Evolutionary conservation across 1,140 invertebrate species (phyloP), one percentile per base, ranked within the genome.

Genomic region (Uloborus diversus): DNA sequence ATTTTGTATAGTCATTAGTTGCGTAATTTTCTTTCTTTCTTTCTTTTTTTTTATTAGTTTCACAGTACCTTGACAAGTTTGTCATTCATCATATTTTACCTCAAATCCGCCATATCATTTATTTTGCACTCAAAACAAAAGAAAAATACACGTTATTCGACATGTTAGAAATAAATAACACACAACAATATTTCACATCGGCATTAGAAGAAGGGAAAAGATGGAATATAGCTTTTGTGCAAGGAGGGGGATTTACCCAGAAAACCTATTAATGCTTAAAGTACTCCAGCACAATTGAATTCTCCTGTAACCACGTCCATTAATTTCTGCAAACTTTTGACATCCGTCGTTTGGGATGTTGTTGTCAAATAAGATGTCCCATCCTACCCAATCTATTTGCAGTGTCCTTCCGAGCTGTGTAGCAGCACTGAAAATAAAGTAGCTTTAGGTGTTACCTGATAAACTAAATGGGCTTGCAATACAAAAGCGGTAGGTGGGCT

Each of bases 401-500:
- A 17, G 9, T 7, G 49, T 53, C n/a, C 49, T 53, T 53, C 20
- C 20, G 7, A 53, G 49, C 5, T 20, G 5, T 14, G 49, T 47
- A 25, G 37, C 65, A 35, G 27, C 33, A 51, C 30, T 47, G 62
- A 32, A 56, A 78, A 65, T 27, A 37, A 65, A 78, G 57, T 37
- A 78, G 37, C 61, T 65, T 51, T 65, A 66, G 73, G 47, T 78
- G 61, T 65, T 78, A 35, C 59, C 62, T 78, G 73, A 78, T 78
- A 78, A 78, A 37, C 61, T 57, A 65, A 78, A 78, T 56, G 73
- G 49, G 30, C 47, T 35, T 4, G 7, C 32, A 7, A 47, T 49
- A 75, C 37, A 75, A 64, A 62, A 75, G 33, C 30, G 17, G 32
- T n/a, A 20, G 51, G 68, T 56, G 66, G 28, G 66, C 49, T 35